Percentiles rank a stretch among this genome's conserved stretches.
Evolutionary conservation across 2,113 vertebrate species (phyloP).

Genomic region (Oncorhynchus keta): DNA sequence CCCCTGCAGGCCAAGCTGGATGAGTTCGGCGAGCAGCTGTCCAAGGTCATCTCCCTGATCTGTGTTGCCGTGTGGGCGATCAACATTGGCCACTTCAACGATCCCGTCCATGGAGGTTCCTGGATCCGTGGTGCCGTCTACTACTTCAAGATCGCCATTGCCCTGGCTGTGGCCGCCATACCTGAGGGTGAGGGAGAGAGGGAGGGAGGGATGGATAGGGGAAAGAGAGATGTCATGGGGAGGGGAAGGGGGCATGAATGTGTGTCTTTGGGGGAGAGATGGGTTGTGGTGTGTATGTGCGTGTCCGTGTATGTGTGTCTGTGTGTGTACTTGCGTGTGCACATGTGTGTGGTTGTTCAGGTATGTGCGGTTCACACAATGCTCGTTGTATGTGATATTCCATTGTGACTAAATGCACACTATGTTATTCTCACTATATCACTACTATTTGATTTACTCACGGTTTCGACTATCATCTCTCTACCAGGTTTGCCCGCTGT

Average conservation of each 20-base stretch:
- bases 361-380: too few relatives aligned
- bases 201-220: background rate
- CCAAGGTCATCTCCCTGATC: conserved; percentile 94
- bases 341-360: too few relatives aligned
- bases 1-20: conserved; percentile 92
- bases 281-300: background rate
- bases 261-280: background rate
- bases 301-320: conserved; percentile 18
- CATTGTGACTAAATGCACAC: too few relatives aligned
- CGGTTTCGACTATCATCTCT: background rate
- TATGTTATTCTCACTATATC: too few relatives aligned
- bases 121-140: conserved; percentile 94
- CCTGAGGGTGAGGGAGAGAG: conserved; percentile 79
- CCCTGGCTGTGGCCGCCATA: conserved; percentile 90
- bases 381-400: too few relatives aligned
- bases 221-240: background rate
- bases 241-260: background rate
- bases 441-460: too few relatives aligned
- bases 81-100: conserved; percentile 96
- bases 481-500: conserved; percentile 77
- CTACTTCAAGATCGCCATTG: conserved; percentile 95
- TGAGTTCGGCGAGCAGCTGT: conserved; percentile 94
- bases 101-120: conserved; percentile 91
- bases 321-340: conserved; percentile 42
- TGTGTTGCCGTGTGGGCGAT: conserved; percentile 93